phyloP scores from a whole-genome alignment of 1,140 invertebrate species.

The Lamellibrachia luymesi region DNA sequence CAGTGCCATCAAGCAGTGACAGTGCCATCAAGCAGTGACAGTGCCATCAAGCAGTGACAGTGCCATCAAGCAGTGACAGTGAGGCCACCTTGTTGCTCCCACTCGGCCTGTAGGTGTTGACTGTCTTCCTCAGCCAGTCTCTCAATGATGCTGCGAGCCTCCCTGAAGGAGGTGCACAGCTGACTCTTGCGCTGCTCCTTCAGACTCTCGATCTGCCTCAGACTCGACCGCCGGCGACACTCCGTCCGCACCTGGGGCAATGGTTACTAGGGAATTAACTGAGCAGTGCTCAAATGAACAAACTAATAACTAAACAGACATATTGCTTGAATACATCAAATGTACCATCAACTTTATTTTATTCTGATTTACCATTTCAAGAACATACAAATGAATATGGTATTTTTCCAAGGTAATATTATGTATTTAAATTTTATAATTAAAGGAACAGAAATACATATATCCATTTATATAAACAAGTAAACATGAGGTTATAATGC shows the following conservation, averaged over 20 bases:
- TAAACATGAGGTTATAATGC: neutral
- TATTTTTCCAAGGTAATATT: neutral
- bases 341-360: too few species aligned
- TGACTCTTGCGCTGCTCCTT: constrained; percentile 54
- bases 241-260: neutral
- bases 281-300: neutral
- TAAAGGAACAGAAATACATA: neutral
- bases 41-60: neutral
- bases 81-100: constrained; percentile 52
- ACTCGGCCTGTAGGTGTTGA: constrained; percentile 50
- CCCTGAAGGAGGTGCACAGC: constrained; percentile 50
- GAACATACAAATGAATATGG: neutral
- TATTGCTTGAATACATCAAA: too few species aligned
- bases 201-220: constrained; percentile 33
- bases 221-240: neutral
- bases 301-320: too few species aligned
- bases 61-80: neutral
- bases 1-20: too few species aligned
- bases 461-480: too few species aligned
- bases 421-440: neutral
- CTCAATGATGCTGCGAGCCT: constrained; percentile 47
- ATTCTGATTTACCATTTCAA: neutral
- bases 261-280: neutral
- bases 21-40: neutral
- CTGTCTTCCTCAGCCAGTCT: constrained; percentile 48